Conservation (phyloP, 2,113 vertebrate species). For the Pimephales promelas region DNA sequence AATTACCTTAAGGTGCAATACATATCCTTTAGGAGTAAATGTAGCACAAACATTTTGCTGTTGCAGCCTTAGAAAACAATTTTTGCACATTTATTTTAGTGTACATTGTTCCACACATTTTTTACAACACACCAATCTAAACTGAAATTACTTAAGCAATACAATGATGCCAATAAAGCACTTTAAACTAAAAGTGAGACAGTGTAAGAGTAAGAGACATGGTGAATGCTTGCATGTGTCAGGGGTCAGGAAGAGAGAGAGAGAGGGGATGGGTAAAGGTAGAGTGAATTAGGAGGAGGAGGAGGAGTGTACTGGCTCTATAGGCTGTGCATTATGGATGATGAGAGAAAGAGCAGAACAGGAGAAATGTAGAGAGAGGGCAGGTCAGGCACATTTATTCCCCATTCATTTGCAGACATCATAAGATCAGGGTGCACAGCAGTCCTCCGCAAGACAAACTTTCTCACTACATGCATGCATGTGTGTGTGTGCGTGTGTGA, state of each 20-base stretch:
- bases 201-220: conserved; percentile 42
- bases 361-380: conserved; percentile 30
- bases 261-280: conserved; percentile 37
- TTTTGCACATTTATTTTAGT: too few relatives aligned
- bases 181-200: conserved; percentile 2
- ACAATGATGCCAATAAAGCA: conserved; percentile 6
- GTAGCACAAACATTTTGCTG: neutral
- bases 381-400: conserved; percentile 42
- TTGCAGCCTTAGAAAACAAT: neutral
- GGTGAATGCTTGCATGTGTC: conserved; percentile 42
- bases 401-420: conserved; percentile 47
- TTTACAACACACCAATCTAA: neutral
- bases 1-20: neutral
- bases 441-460: conserved; percentile 67
- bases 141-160: neutral
- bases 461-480: conserved; percentile 55
- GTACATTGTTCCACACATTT: neutral
- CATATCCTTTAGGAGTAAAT: neutral
- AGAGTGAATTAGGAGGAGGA: conserved; percentile 39
- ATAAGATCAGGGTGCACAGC: conserved; percentile 55
- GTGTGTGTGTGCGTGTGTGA: conserved; percentile 28
- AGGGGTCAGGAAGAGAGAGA: conserved; percentile 47
- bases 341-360: conserved; percentile 40
- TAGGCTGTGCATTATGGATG: conserved; percentile 59
- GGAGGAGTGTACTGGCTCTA: conserved; percentile 48